phyloP scores from a whole-genome alignment of 2,113 vertebrate genomes.

The Candoia aspera region DNA sequence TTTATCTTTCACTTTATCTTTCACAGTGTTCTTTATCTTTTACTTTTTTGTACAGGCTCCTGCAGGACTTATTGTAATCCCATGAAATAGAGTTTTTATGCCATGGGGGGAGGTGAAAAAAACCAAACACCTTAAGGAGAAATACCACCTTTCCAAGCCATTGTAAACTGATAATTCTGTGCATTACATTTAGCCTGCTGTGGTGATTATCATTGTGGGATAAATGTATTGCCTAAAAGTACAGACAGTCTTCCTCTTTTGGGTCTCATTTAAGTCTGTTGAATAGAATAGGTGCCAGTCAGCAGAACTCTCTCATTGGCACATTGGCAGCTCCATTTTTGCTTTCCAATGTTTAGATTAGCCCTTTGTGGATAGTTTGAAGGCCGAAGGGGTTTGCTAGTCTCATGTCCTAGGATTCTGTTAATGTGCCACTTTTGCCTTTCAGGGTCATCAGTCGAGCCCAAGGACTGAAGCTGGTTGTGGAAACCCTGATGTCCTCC shows the following conservation, averaged over 20 bases:
- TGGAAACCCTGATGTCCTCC: slow-evolving; percentile 98
- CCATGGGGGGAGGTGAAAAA: background rate
- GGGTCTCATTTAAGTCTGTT: background rate
- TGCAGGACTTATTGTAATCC: background rate
- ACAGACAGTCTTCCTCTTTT: background rate
- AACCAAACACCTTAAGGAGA: background rate
- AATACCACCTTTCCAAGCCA: background rate
- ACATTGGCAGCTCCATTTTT: background rate
- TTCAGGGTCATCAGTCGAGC: slow-evolving; percentile 96
- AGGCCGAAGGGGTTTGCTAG: background rate
- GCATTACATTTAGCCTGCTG: background rate
- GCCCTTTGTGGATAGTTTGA: background rate
- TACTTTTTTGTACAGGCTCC: background rate
- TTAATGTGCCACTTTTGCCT: slow-evolving; percentile 38
- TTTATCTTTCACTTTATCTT: no score
- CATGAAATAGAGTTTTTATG: background rate
- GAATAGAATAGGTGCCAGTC: background rate
- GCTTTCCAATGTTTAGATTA: background rate
- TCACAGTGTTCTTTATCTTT: background rate
- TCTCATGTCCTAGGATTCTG: background rate
- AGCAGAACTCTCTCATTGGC: background rate
- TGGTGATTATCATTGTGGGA: background rate
- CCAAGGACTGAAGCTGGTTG: slow-evolving; percentile 96
- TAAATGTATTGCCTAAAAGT: background rate
- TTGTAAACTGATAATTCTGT: background rate